Base-by-base conservation (phyloP, 1,140 invertebrate genomes). In the Zelostemma sp. region DNA sequence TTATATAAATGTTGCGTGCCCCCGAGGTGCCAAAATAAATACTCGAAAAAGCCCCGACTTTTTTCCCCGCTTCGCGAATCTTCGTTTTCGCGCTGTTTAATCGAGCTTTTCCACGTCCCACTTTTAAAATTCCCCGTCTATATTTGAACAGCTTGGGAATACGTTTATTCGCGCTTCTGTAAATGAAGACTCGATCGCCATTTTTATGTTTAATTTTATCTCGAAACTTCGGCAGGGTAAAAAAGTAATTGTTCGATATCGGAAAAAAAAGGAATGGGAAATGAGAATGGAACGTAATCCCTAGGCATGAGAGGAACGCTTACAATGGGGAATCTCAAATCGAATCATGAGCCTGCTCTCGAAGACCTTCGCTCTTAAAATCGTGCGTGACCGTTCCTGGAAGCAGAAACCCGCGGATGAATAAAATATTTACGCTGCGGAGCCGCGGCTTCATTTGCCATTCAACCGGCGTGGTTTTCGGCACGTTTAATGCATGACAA, bases 401-500 rank as follows among this genome's bases (percentile, higher is more conserved):
- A 38, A 57, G 17, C 31, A 17, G 12, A 45, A 35, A 47, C 16
- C 47, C 11, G 19, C 11, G 5, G 16, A 59, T 47, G 25, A 57
- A 46, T 41, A 49, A 59, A 45, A 60, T 50, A 60, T 60, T 40
- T 58, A 8, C 40, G 40, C 6, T 28, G 25, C n/a, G 25, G 16
- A 16, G 16, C 40, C 35, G 35, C 35, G 35, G 35, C 35, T 12
- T 43, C 40, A 16, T 43, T 43, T 17, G 12, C 8, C 40, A 43
- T 43, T 43, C 40, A 43, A 16, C 15, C 6, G 40, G 15, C 8
- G 16, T 16, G 11, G 16, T 1, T 15, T 43, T 21, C 21, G 21
- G 45, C 31, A 43, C 51, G 51, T 9, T 25, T 55, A 21, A 28
- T 15, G 33, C 47, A 50, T 60, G 18, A 43, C 21, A 17, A 51